Conservation (phyloP, 2,888 invertebrate genomes). For the Drosophila mimica region DNA sequence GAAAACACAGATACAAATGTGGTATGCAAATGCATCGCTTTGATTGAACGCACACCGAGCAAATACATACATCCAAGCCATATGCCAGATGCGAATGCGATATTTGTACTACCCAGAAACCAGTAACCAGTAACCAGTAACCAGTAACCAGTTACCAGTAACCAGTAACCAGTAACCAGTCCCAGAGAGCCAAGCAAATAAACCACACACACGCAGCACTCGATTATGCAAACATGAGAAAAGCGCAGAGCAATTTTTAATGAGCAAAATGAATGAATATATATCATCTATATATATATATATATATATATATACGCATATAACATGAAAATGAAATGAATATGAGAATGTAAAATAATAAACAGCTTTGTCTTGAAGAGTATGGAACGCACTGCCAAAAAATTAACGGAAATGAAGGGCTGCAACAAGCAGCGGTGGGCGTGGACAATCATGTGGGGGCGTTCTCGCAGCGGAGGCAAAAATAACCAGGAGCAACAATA, state of each 20-base stretch:
- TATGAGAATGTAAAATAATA: slow-evolving; percentile 80
- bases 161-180: slow-evolving; percentile 18
- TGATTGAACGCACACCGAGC: slow-evolving; percentile 54
- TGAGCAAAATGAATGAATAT: slow-evolving; percentile 34
- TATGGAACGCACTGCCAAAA: slow-evolving; percentile 84
- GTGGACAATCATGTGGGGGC: slow-evolving; percentile 35
- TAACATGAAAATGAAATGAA: slow-evolving; percentile 42
- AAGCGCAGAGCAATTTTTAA: slow-evolving; percentile 42
- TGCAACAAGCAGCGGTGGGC: slow-evolving; percentile 46
- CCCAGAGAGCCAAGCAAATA: slow-evolving; percentile 46
- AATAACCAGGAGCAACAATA: slow-evolving; percentile 34
- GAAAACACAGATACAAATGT: slow-evolving; percentile 13
- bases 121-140: slow-evolving; percentile 5
- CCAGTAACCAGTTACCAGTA: slow-evolving; percentile 8
- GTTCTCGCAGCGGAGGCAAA: slow-evolving; percentile 44
- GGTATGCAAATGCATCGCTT: slow-evolving; percentile 39
- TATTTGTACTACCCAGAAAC: slow-evolving; percentile 11
- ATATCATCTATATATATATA: neutral
- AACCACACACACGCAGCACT: slow-evolving; percentile 51
- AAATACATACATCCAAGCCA: slow-evolving; percentile 25
- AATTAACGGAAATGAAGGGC: slow-evolving; percentile 83
- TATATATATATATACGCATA: slow-evolving; percentile 20
- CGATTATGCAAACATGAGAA: slow-evolving; percentile 42
- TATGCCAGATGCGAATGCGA: slow-evolving; percentile 46
- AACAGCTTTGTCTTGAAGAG: slow-evolving; percentile 84